Conservation (phyloP, 1,140 invertebrate species). For the Ephestia elutella region DNA sequence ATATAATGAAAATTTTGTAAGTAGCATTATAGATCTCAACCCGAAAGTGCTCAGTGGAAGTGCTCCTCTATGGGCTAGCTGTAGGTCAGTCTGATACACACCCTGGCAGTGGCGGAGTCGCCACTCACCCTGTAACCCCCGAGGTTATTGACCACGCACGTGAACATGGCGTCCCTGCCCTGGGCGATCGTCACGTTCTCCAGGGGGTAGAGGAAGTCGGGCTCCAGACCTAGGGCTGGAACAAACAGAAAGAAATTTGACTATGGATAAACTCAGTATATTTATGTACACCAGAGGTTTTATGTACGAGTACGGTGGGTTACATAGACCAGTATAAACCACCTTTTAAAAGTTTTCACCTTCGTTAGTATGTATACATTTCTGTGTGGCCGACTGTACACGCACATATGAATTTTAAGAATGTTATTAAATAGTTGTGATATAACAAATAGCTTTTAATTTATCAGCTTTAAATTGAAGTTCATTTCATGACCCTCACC, state of each 20-base stretch:
- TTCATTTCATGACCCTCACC: too few relatives aligned
- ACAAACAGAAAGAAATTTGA: constrained; percentile 22
- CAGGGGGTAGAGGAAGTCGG: constrained; percentile 88
- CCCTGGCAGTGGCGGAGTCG: constrained; percentile 85
- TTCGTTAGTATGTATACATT: too few relatives aligned
- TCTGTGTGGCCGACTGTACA: too few relatives aligned
- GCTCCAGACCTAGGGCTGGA: constrained; percentile 79
- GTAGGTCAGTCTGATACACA: constrained; percentile 79
- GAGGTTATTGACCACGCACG: constrained; percentile 92
- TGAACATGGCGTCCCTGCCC: constrained; percentile 90
- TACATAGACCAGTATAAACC: too few relatives aligned
- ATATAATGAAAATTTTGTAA: background rate
- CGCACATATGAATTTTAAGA: too few relatives aligned
- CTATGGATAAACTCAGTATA: too few relatives aligned
- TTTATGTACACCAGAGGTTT: too few relatives aligned
- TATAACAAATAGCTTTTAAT: too few relatives aligned
- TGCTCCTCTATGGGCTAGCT: constrained; percentile 65
- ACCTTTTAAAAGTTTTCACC: too few relatives aligned
- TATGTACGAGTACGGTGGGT: too few relatives aligned
- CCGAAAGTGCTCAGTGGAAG: constrained; percentile 49
- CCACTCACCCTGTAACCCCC: constrained; percentile 95
- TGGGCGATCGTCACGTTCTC: constrained; percentile 91
- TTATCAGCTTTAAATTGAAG: too few relatives aligned
- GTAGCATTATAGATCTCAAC: constrained; percentile 57
- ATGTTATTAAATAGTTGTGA: too few relatives aligned